Conservation (phyloP, 2,113 vertebrate species). For the Mus spicilegus region DNA sequence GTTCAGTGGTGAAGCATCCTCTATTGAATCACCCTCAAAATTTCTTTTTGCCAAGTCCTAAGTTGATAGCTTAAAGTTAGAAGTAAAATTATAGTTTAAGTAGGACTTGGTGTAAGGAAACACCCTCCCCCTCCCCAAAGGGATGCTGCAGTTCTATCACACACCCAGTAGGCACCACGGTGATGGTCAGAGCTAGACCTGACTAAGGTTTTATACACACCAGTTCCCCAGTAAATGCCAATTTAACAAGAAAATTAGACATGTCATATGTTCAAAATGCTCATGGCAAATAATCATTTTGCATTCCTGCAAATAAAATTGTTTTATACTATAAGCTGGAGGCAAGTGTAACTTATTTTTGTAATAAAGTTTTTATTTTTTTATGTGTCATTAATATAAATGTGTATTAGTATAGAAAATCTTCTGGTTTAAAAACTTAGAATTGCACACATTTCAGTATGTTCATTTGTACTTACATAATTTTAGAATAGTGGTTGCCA, state of each 20-base stretch:
- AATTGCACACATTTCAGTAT: constrained; percentile 92
- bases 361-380: constrained; percentile 99
- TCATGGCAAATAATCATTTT: constrained; percentile 99
- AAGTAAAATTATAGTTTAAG: constrained; percentile 85
- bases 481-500: constrained; percentile 91
- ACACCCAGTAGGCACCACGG: constrained; percentile 91
- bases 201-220: constrained; percentile 92
- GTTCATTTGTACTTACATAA: constrained; percentile 92
- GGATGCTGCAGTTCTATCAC: constrained; percentile 86
- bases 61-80: constrained; percentile 86
- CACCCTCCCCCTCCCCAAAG: constrained; percentile 89
- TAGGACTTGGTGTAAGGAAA: constrained; percentile 87
- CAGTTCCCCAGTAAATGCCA: constrained; percentile 94
- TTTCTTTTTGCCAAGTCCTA: constrained; percentile 84
- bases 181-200: constrained; percentile 90
- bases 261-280: constrained; percentile 99
- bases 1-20: constrained; percentile 92
- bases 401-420: constrained; percentile 92
- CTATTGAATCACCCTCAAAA: constrained; percentile 89
- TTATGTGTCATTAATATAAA: constrained; percentile 95
- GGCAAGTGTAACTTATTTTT: constrained; percentile 99
- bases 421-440: constrained; percentile 91
- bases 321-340: constrained; percentile 99
- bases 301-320: constrained; percentile 99
- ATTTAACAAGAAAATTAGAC: constrained; percentile 93